These are phyloP conservation scores for Blennius ocellaris DNA, from an alignment of 2,113 vertebrate species.

Conservation along the genomic window DNA sequence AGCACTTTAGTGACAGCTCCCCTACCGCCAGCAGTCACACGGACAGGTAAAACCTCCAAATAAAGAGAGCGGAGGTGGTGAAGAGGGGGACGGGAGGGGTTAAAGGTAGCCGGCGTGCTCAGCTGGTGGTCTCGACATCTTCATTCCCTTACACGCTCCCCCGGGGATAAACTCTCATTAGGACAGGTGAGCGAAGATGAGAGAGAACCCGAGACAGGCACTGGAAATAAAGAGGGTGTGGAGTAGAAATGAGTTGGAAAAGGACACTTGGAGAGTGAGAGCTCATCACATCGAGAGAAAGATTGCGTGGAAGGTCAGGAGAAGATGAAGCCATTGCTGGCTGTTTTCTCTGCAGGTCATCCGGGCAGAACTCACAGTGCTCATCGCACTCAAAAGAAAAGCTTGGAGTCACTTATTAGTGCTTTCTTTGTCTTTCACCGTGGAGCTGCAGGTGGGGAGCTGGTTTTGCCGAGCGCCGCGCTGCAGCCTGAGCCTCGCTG, in stretches of 20 bases:
- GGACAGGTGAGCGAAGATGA: constrained; percentile 8
- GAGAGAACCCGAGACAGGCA: neutral
- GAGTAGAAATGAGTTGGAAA: constrained; percentile 9
- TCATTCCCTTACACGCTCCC: constrained; percentile 7
- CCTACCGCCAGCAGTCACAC: constrained; percentile 43
- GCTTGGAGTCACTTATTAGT: neutral
- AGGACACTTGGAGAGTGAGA: constrained; percentile 17
- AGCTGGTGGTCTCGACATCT: constrained; percentile 38
- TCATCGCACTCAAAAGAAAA: constrained; percentile 7
- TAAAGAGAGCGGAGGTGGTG: constrained; percentile 4
- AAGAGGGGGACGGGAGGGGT: constrained; percentile 13
- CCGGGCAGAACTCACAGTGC: constrained; percentile 5
- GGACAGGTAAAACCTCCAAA: constrained; percentile 48
- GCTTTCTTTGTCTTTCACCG: neutral
- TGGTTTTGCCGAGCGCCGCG: constrained; percentile 39
- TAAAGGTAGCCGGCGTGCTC: constrained; percentile 40
- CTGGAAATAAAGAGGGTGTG: constrained; percentile 25
- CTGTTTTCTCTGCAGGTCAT: constrained; percentile 12
- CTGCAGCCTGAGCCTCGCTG: constrained; percentile 17
- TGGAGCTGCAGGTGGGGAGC: constrained; percentile 28
- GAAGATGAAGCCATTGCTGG: constrained; percentile 55
- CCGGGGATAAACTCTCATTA: constrained; percentile 50
- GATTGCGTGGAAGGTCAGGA: constrained; percentile 56
- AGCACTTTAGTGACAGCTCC: constrained; percentile 52
- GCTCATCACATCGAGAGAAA: constrained; percentile 21